These are phyloP conservation scores for Scolanthus callimorphus DNA, from an alignment of 92 coral and sea anemone species.

Conservation along the genomic window DNA sequence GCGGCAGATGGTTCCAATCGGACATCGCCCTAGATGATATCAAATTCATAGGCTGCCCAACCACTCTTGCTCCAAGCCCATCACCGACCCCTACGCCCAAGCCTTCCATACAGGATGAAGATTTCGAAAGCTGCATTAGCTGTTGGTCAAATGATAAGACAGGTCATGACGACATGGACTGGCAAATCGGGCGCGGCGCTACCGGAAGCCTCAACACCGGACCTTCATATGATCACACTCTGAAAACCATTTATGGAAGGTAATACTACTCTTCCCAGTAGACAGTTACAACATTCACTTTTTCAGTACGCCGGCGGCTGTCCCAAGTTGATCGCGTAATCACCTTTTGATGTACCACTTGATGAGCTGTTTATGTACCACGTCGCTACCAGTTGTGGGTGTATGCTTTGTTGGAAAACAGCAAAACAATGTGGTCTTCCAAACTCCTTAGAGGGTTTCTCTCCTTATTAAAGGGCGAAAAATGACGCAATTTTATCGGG, in stretches of 20 bases:
- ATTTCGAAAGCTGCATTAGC: conserved; percentile 77
- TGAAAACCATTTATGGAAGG: conserved; percentile 66
- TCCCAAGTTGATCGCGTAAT: too few species aligned
- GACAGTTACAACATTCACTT: too few species aligned
- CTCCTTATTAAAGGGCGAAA: too few species aligned
- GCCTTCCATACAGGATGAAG: conserved; percentile 48
- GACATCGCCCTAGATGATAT: conserved; percentile 82
- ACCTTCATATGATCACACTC: conserved; percentile 80
- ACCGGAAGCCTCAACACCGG: conserved; percentile 75
- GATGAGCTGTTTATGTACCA: too few species aligned
- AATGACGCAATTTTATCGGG: too few species aligned
- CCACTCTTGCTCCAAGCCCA: conserved; percentile 34
- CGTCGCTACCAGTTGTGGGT: too few species aligned
- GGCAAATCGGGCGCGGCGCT: conserved; percentile 81
- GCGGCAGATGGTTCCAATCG: conserved; percentile 68
- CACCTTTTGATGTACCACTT: too few species aligned
- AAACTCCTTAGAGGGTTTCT: too few species aligned
- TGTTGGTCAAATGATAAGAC: conserved; percentile 81
- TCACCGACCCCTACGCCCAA: conserved; percentile 52
- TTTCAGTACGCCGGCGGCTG: too few species aligned
- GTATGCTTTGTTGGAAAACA: too few species aligned
- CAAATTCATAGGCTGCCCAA: conserved; percentile 55
- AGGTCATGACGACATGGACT: conserved; percentile 87
- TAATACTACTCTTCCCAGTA: too few species aligned
- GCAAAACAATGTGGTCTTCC: too few species aligned